Evolutionary conservation across 2,797 vertebrate species (phyloP).

Genomic region (Artibeus lituratus): DNA sequence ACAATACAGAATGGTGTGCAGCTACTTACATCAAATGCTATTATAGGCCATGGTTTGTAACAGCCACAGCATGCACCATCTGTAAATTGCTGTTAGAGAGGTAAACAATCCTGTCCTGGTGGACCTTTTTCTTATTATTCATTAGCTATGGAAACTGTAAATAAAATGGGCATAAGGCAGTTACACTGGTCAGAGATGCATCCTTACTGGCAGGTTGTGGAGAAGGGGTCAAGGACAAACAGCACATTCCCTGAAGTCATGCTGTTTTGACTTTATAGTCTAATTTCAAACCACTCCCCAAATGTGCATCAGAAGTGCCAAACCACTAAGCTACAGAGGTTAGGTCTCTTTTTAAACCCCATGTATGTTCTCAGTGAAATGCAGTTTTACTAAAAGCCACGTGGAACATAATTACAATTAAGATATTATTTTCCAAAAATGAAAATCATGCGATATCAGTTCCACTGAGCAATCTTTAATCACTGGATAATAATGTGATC

Average conservation of each 20-base stretch:
- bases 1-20: conserved; percentile 74
- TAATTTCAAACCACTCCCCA: conserved; percentile 7
- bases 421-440: conserved; percentile 41
- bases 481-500: neutral
- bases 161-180: conserved; percentile 50
- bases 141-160: conserved; percentile 71
- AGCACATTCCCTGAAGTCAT: conserved; percentile 27
- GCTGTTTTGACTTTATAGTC: neutral
- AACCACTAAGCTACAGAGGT: neutral
- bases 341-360: neutral
- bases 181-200: conserved; percentile 43
- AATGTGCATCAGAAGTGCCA: neutral
- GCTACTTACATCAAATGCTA: conserved; percentile 75
- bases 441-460: neutral
- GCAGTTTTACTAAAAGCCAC: conserved; percentile 37
- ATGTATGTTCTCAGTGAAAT: neutral
- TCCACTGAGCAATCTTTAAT: neutral
- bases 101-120: conserved; percentile 54
- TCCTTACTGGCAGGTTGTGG: conserved; percentile 37
- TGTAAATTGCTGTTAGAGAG: conserved; percentile 70
- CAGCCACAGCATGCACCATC: conserved; percentile 65
- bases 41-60: conserved; percentile 72
- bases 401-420: neutral
- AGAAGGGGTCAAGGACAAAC: conserved; percentile 30
- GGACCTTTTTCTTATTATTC: conserved; percentile 61